phyloP scores from a whole-genome alignment of 2,113 vertebrate species.

The Quiscalus mexicanus region DNA sequence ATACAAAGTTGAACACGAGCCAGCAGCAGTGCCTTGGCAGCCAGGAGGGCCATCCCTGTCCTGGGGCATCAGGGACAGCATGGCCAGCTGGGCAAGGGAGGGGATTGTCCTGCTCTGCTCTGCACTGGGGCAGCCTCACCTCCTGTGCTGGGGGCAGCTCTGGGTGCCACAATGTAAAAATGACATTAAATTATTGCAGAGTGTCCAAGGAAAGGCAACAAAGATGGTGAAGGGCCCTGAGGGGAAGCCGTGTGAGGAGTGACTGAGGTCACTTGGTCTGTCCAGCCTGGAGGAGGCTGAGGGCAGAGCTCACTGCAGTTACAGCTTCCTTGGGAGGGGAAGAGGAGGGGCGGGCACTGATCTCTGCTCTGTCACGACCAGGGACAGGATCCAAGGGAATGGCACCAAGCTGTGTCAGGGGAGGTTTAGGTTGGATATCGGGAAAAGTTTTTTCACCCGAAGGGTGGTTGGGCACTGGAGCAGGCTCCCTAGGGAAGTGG shows the following conservation, averaged over 20 bases:
- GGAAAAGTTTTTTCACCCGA: not conserved
- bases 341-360: not conserved
- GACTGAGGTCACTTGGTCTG: not conserved
- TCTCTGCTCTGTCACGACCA: not conserved
- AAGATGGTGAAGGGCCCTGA: not conserved
- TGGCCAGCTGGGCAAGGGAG: rapidly evolving
- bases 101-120: not conserved
- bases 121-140: rapidly evolving
- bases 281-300: not conserved
- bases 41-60: not conserved
- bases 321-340: not conserved
- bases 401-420: not conserved
- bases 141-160: not conserved
- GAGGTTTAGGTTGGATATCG: rapidly evolving
- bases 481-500: rapidly evolving
- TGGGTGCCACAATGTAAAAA: rapidly evolving
- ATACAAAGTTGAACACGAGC: rapidly evolving
- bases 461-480: not conserved
- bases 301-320: not conserved
- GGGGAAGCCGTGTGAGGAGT: rapidly evolving
- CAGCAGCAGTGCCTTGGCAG: not conserved
- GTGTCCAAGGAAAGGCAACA: rapidly evolving
- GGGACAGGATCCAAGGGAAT: not conserved
- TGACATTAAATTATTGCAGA: rapidly evolving
- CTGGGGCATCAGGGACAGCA: not conserved